These are phyloP conservation scores for Athalia cordata DNA, from an alignment of 2,888 invertebrate species.

Conservation along the genomic window DNA sequence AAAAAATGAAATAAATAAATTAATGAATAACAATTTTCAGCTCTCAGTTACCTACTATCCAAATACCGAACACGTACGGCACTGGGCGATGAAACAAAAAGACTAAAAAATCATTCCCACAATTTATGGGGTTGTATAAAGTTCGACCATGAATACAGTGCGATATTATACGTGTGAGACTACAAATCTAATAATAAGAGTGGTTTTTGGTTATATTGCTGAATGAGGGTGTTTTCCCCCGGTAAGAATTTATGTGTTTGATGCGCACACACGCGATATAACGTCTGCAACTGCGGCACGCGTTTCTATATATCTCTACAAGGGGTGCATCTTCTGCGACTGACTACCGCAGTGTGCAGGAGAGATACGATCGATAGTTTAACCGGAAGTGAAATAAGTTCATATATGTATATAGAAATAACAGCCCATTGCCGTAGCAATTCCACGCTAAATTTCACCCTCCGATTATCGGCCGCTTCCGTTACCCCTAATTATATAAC, in stretches of 20 bases:
- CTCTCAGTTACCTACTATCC: too few species aligned
- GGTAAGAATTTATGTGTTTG: slow-evolving; percentile 33
- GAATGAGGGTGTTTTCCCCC: slow-evolving; percentile 14
- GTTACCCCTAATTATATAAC: neutral
- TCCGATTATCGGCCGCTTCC: too few species aligned
- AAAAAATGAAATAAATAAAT: too few species aligned
- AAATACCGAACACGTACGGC: too few species aligned
- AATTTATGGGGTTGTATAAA: too few species aligned
- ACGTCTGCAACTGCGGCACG: neutral
- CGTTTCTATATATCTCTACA: neutral
- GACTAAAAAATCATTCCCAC: too few species aligned
- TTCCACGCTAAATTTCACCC: too few species aligned
- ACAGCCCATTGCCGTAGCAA: too few species aligned
- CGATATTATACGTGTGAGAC: too few species aligned
- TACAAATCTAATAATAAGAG: neutral
- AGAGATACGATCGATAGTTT: slow-evolving; percentile 19
- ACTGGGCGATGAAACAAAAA: too few species aligned
- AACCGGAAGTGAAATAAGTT: slow-evolving; percentile 21
- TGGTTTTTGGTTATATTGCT: slow-evolving; percentile 9
- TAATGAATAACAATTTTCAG: too few species aligned
- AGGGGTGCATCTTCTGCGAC: neutral
- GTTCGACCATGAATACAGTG: too few species aligned
- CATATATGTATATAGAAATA: neutral
- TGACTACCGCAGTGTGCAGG: neutral
- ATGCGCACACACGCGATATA: slow-evolving; percentile 19